Percentiles rank a stretch among this genome's conserved stretches.
Conservation (phyloP, 2,113 vertebrate genomes). For the Seriola aureovittata region DNA sequence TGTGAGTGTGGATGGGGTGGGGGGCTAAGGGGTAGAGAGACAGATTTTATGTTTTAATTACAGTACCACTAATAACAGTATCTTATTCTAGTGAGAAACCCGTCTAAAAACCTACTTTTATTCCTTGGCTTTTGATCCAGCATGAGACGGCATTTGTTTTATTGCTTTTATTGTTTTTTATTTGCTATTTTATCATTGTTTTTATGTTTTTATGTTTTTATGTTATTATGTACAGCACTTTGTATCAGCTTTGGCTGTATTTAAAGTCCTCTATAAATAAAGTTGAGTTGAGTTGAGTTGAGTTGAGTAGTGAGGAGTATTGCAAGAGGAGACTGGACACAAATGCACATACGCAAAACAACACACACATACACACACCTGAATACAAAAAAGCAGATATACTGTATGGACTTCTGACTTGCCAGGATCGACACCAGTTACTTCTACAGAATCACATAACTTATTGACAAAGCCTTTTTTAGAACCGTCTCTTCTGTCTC, state of each 20-base stretch:
- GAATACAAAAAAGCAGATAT: neutral
- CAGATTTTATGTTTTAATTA: slow-evolving; percentile 73
- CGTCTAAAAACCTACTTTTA: too few relatives aligned
- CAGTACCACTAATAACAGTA: slow-evolving; percentile 69
- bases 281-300: too few relatives aligned
- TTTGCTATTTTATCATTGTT: too few relatives aligned
- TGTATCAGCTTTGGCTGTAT: too few relatives aligned
- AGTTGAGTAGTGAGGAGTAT: slow-evolving; percentile 28
- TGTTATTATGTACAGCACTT: too few relatives aligned
- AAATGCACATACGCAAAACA: slow-evolving; percentile 1
- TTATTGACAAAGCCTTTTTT: neutral
- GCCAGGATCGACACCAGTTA: neutral
- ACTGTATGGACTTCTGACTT: neutral
- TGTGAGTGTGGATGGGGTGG: slow-evolving; percentile 25
- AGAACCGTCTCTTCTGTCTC: neutral
- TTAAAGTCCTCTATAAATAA: too few relatives aligned
- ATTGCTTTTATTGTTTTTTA: too few relatives aligned
- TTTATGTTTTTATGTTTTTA: too few relatives aligned
- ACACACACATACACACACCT: neutral
- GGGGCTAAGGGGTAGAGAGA: slow-evolving; percentile 24
- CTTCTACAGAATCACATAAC: neutral
- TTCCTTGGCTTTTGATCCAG: too few relatives aligned
- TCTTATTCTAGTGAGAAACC: slow-evolving; percentile 46
- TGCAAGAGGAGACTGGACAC: slow-evolving; percentile 14
- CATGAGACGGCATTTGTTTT: too few relatives aligned